Evolutionary conservation across 2,888 invertebrate species (phyloP), one percentile per base, ranked within the genome.

Genomic region (Epinotia bilunana): DNA sequence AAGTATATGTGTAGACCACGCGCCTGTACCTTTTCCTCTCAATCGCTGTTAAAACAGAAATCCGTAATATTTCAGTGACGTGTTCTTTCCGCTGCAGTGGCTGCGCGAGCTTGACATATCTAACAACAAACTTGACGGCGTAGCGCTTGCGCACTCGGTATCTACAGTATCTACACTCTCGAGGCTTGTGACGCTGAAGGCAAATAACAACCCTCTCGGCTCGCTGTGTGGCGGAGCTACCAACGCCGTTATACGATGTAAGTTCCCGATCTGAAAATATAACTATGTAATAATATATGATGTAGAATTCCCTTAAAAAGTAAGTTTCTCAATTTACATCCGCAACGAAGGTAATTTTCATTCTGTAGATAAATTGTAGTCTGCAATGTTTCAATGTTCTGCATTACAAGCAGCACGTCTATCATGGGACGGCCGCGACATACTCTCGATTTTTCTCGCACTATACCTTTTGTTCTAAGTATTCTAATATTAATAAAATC

Each of bases 11-110:
- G 13, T 53, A 13, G n/a, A 53, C n/a, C 53, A 13, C 53, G 16
- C 6, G 6, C 16, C n/a, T 28, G 23, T 28, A 28, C 20, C 20
- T 20, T n/a, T 16, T 53, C 13, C 53, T 53, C 53, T 16, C 16
- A 16, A 60, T 11, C 11, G 12, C 33, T 33, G n/a, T 62, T 46
- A 20, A 46, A 63, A 43, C 13, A 46, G 20, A 4, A 18, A 39
- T 9, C 9, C 39, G 7, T 39, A 28, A 43, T 57, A 13, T 46
- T 64, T 46, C 72, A 72, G 72, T 28, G 63, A 55, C 57, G 64
- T 64, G 18, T 72, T 72, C 72, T 64, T 57, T 28, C 43, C 72
- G 18, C 74, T 74, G 71, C 53, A 69, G 33, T 58, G 57, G 46
- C 58, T 77, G 28, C 53, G 63, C 12, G 46, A 57, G 43, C 43